Evolutionary conservation across 1,140 invertebrate species (phyloP).

Genomic region (Vanessa atalanta): DNA sequence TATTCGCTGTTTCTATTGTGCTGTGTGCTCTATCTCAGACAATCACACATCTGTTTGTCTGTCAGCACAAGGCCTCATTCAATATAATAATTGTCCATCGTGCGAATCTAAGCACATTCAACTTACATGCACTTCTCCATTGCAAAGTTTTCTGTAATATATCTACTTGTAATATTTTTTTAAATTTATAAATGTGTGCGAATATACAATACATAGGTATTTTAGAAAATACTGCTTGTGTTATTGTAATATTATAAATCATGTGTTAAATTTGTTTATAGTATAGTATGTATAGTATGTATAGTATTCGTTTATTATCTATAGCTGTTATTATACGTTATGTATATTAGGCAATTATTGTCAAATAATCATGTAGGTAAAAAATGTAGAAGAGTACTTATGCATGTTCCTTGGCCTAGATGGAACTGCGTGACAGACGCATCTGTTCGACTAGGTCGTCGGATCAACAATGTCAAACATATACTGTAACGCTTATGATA

Average conservation of each 20-base stretch:
- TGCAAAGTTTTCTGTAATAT: conserved; percentile 21
- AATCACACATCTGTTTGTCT: conserved; percentile 71
- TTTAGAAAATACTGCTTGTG: no score
- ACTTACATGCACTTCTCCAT: conserved; percentile 25
- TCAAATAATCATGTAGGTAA: conserved; percentile 16
- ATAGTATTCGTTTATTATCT: no score
- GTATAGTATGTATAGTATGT: no score
- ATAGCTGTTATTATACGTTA: neutral
- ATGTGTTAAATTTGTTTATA: no score
- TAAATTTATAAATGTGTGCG: neutral
- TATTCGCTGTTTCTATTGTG: conserved; percentile 34
- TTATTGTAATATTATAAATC: no score
- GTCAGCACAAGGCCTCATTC: conserved; percentile 67
- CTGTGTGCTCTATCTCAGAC: conserved; percentile 52
- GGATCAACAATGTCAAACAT: conserved; percentile 33
- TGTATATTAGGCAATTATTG: conserved; percentile 12
- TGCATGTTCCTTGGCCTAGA: conserved; percentile 60
- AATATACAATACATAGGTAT: no score
- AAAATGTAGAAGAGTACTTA: conserved; percentile 18
- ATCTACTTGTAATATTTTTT: neutral
- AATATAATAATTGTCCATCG: conserved; percentile 58
- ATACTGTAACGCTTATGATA: neutral
- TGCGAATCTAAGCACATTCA: conserved; percentile 60
- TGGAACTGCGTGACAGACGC: conserved; percentile 56
- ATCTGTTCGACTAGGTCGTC: conserved; percentile 45